Evolutionary conservation across 1,140 invertebrate genomes (phyloP), one percentile per base, ranked within the genome.

Genomic region (Agraylea sexmaculata): DNA sequence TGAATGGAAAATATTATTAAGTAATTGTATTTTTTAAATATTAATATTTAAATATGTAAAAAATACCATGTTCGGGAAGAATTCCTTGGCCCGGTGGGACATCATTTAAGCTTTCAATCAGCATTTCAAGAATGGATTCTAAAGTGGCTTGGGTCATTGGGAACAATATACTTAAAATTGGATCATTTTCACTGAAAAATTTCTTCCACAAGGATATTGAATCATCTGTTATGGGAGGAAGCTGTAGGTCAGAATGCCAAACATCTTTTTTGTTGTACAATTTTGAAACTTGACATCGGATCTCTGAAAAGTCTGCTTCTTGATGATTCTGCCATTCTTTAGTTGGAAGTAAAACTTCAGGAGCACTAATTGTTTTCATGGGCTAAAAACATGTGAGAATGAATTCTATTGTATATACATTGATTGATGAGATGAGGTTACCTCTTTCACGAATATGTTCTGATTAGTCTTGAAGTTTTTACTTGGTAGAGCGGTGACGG

Each of bases 291-390:
- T 34, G 38, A 16, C 19, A 27, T 21, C 54, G 44, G 15, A 60
- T 45, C 19, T 53, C 49, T 8, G 44, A 51, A 46, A 62, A 62
- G 39, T 60, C 56, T 17, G 53, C 33, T n/a, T 60, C 35, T 46
- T 56, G 51, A 42, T 53, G 45, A 25, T 49, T 45, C 46, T 62
- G 57, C 60, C 60, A 63, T 33, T 58, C 45, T 40, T 43, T 42
- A 1, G 57, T 49, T 20, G 60, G 60, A 7, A 57, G 13, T 20
- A 58, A 46, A 15, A 38, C 32, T 19, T 48, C 23, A 8, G 53
- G 49, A 4, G 55, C 53, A 50, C 47, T 37, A 13, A 40, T 37
- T 13, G 43, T 50, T n/a, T 39, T 27, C 16, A 47, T 38, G 15
- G 41, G 42, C 54, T 56, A 27, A 32, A 49, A 51, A 16, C 2